Evolutionary conservation across 2,888 invertebrate genomes (phyloP).

Genomic region (Nipponacmea schrenckii): DNA sequence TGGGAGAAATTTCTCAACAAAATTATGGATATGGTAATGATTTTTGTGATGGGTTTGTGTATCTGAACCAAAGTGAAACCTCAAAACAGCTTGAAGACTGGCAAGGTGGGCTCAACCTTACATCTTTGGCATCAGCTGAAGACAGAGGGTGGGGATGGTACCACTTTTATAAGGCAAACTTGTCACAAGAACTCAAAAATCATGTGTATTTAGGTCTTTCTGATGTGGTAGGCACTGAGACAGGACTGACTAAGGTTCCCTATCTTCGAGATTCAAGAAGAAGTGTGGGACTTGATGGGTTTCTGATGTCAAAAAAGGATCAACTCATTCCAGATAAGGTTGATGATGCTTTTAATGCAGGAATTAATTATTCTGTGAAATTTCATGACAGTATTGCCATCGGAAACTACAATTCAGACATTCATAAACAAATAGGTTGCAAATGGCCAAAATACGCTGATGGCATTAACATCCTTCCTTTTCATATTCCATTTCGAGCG

Average conservation of each 20-base stretch:
- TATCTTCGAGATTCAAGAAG: slow-evolving; percentile 32
- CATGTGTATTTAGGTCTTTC: slow-evolving; percentile 18
- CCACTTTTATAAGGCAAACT: slow-evolving; percentile 20
- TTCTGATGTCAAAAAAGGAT: slow-evolving; percentile 21
- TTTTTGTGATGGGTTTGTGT: slow-evolving; percentile 21
- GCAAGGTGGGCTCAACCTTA: slow-evolving; percentile 27
- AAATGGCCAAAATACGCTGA: slow-evolving; percentile 26
- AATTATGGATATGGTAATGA: slow-evolving; percentile 35
- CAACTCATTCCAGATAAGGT: neutral
- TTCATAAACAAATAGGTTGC: slow-evolving; percentile 24
- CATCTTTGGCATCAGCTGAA: slow-evolving; percentile 21
- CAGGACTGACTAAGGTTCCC: slow-evolving; percentile 27
- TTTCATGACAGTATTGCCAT: slow-evolving; percentile 31
- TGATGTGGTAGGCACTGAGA: slow-evolving; percentile 18
- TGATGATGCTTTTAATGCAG: slow-evolving; percentile 3
- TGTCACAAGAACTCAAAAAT: slow-evolving; percentile 6
- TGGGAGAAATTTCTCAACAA: slow-evolving; percentile 32
- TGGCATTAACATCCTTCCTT: slow-evolving; percentile 22
- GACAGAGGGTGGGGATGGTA: slow-evolving; percentile 27
- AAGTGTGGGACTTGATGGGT: slow-evolving; percentile 28
- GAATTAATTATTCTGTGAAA: neutral
- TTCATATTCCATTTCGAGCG: slow-evolving; percentile 31
- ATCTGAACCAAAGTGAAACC: slow-evolving; percentile 18
- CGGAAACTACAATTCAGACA: slow-evolving; percentile 29
- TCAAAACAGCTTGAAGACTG: slow-evolving; percentile 20